phyloP scores from a whole-genome alignment of 2,888 invertebrate species.

The Ormia ochracea region DNA sequence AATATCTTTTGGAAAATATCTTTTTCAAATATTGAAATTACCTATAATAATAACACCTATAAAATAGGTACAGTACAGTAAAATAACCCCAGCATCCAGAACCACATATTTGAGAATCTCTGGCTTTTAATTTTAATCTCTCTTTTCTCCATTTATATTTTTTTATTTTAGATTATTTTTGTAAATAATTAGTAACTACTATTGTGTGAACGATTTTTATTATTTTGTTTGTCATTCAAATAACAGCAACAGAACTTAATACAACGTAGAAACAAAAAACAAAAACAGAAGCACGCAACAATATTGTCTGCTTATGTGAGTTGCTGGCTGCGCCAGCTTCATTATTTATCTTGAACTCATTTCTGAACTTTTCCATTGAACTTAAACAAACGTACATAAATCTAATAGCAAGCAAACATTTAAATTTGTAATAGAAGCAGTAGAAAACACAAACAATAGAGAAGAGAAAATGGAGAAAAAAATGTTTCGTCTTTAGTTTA shows the following conservation, averaged over 20 bases:
- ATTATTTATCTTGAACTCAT: slow-evolving; percentile 59
- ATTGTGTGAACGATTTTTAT: slow-evolving; percentile 33
- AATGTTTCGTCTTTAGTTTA: not conserved
- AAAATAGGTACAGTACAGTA: no score
- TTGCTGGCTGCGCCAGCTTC: slow-evolving; percentile 32
- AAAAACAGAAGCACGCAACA: slow-evolving; percentile 15
- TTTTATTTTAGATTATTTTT: not conserved
- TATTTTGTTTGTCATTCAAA: slow-evolving; percentile 35
- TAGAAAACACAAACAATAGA: not conserved
- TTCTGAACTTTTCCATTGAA: slow-evolving; percentile 51
- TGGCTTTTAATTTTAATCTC: not conserved
- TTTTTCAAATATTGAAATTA: no score
- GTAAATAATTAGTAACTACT: slow-evolving; percentile 19
- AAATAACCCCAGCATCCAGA: no score
- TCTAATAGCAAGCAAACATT: not conserved
- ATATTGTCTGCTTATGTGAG: slow-evolving; percentile 30
- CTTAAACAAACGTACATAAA: slow-evolving; percentile 30
- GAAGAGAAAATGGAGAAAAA: not conserved
- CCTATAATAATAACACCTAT: no score
- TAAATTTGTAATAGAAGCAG: not conserved
- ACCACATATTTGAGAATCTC: slow-evolving; percentile 27
- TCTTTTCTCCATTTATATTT: not conserved
- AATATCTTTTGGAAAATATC: no score
- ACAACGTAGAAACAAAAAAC: not conserved
- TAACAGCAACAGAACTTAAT: not conserved